These are phyloP conservation scores for Oeneis ivallda DNA, from an alignment of 2,888 invertebrate genomes.

Conservation along the genomic window DNA sequence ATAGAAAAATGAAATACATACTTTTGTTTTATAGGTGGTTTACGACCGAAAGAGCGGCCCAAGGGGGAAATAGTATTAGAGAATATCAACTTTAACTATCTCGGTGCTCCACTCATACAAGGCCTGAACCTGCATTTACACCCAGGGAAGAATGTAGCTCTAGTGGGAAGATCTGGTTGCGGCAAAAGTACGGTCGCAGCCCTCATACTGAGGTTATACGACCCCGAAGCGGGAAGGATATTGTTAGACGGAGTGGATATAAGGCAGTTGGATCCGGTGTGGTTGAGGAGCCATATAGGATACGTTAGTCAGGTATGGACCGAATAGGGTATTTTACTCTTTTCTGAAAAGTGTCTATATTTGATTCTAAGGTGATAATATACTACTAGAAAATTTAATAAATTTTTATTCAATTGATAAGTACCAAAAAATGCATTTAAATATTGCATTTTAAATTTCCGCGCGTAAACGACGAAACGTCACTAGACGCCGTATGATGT, in stretches of 20 bases:
- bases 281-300: constrained; percentile 93
- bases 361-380: too few relatives aligned
- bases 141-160: constrained; percentile 88
- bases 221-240: constrained; percentile 87
- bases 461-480: too few relatives aligned
- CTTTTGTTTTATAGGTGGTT: constrained; percentile 83
- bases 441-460: too few relatives aligned
- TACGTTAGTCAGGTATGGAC: constrained; percentile 89
- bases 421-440: too few relatives aligned
- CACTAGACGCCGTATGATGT: too few relatives aligned
- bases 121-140: constrained; percentile 85
- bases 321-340: too few relatives aligned
- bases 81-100: constrained; percentile 88
- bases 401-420: too few relatives aligned
- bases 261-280: constrained; percentile 87
- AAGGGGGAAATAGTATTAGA: constrained; percentile 88
- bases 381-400: too few relatives aligned
- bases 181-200: constrained; percentile 96
- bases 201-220: constrained; percentile 92
- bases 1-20: too few relatives aligned
- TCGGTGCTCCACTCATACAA: constrained; percentile 80
- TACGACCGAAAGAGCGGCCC: constrained; percentile 77
- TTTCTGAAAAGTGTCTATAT: too few relatives aligned
- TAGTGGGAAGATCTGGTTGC: constrained; percentile 95
- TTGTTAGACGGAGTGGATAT: constrained; percentile 90